Percentiles rank a stretch among this genome's conserved stretches.
Conservation (phyloP, 1,140 invertebrate species). For the Diprion similis region DNA sequence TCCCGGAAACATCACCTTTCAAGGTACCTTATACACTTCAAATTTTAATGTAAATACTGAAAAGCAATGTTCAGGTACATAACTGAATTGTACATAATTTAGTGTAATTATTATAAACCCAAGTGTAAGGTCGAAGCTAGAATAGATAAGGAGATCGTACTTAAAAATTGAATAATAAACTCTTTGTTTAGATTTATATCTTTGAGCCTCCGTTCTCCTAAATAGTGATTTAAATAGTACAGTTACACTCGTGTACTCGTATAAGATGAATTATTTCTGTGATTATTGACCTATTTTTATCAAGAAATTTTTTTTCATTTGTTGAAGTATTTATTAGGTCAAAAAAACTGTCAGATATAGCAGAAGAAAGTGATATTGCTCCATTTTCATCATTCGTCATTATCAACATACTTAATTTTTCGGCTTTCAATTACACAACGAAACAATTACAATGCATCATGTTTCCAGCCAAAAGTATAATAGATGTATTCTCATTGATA, state of each 20-base stretch:
- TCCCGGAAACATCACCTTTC: background rate
- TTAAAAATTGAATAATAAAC: background rate
- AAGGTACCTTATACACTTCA: background rate
- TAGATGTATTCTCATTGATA: too few relatives aligned
- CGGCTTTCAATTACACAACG: too few relatives aligned
- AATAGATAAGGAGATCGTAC: background rate
- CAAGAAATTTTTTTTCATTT: background rate
- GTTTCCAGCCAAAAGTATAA: too few relatives aligned
- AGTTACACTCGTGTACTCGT: background rate
- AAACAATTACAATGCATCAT: too few relatives aligned
- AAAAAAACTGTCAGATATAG: background rate
- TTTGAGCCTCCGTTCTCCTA: background rate
- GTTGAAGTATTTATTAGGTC: background rate
- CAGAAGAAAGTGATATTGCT: background rate
- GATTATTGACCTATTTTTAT: background rate
- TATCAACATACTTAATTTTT: background rate
- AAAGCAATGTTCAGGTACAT: slow-evolving; percentile 14
- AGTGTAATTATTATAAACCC: slow-evolving; percentile 3
- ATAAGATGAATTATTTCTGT: background rate
- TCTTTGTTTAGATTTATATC: background rate
- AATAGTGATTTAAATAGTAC: background rate
- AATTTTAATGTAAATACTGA: slow-evolving; percentile 10
- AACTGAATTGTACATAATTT: slow-evolving; percentile 16
- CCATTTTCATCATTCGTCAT: background rate
- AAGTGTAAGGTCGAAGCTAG: background rate